Evolutionary conservation across 2,888 invertebrate species (phyloP), one percentile per base, ranked within the genome.

Genomic region (Chaitophorus viminalis): DNA sequence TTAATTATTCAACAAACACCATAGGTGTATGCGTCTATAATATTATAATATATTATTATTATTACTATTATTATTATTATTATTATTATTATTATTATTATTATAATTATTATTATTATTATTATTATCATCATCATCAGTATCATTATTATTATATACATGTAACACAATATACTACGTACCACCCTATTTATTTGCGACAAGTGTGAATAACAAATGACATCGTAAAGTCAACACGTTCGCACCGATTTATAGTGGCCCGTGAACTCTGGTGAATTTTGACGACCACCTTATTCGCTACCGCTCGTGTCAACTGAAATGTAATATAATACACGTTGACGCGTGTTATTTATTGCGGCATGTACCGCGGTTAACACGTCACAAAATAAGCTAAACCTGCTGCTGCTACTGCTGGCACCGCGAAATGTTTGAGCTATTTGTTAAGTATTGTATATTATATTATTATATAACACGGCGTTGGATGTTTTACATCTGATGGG

Each of bases 1-100:
- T 68, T 85, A 84, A n/a, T 75, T 60, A 52, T 74, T 70, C 25
- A 31, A 46, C 31, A 9, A 21, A 83, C 60, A 68, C 85, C 31
- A 3, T 84, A 76, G 77, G 46, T n/a, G 60, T 86, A 33, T 21
- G 31, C 68, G 8, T 85, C 52, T 85, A 78, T 33, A 5, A 33
- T 77, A 52, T n/a, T n/a, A n/a, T 65, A 8, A 65, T n/a, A n/a
- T 25, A 65, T 70, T 70, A 31, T 36, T 33, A 36, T 74, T 74
- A 33, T 17, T 72, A 72, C 5, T 21, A 33, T 70, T 70, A 70
- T 70, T 29, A 70, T 70, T 70, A 31, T 70, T 70, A 70, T 17
- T 70, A 70, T 70, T 70, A 70, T 70, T 70, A 33, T 33, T 29
- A 31, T 33, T 6, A 5, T 72, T n/a, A 21, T 33, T 14, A n/a